Conservation (phyloP, 2,888 invertebrate species). For the Choreutis nemorana region DNA sequence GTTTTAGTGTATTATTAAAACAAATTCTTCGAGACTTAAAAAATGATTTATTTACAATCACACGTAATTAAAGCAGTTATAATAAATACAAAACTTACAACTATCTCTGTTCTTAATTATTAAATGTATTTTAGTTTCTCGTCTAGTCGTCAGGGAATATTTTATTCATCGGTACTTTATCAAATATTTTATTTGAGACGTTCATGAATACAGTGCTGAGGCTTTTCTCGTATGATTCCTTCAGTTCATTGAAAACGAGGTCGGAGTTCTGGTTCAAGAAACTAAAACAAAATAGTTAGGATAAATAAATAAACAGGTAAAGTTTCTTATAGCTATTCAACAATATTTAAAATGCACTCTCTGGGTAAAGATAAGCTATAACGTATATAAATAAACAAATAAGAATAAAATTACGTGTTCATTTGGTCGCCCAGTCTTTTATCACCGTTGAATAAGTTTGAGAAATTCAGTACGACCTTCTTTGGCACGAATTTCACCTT, state of each 20-base stretch:
- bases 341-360: no score
- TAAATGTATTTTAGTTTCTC: slow-evolving; percentile 9
- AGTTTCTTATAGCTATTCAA: neutral
- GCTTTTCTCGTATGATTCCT: slow-evolving; percentile 72
- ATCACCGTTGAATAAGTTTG: slow-evolving; percentile 73
- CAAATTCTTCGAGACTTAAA: neutral
- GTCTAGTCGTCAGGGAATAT: slow-evolving; percentile 61
- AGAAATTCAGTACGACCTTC: slow-evolving; percentile 67
- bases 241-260: slow-evolving; percentile 71
- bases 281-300: slow-evolving; percentile 22
- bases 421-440: slow-evolving; percentile 68
- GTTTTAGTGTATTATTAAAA: slow-evolving; percentile 1
- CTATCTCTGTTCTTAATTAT: slow-evolving; percentile 2
- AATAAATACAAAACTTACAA: slow-evolving; percentile 32
- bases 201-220: slow-evolving; percentile 72
- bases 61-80: slow-evolving; percentile 44
- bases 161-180: slow-evolving; percentile 71
- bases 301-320: neutral
- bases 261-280: slow-evolving; percentile 75
- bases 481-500: slow-evolving; percentile 69
- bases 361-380: no score
- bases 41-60: slow-evolving; percentile 2
- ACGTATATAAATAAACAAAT: no score
- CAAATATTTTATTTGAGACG: slow-evolving; percentile 72
- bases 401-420: slow-evolving; percentile 48